Base-by-base conservation (phyloP, 2,797 vertebrate species). In the Glossophaga mutica region DNA sequence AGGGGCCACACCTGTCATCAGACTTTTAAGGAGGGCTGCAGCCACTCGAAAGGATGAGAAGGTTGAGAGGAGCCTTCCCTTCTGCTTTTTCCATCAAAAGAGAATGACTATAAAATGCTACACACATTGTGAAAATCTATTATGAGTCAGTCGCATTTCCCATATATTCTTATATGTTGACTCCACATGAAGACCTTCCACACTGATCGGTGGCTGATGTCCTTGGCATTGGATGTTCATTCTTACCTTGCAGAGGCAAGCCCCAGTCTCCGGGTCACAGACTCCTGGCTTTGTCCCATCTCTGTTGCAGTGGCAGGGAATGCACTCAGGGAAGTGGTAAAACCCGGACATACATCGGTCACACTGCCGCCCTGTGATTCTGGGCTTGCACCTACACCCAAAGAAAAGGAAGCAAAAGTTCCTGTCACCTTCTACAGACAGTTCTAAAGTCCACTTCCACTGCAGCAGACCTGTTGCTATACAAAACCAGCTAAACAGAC, bases 211-310 rank as follows among this genome's bases (percentile, higher is more conserved):
- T 1, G 42, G 24, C 46, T 42, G 37, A 55, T 0, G 0, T 18
- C 37, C 26, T 34, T 9, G 21, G 39, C 4, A 9, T 9, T 16
- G 32, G 15, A 59, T 4, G 15, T 89, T 90, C 78, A 24, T 37
- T 95, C 98, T 98, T 97, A 99, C 99, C 99, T 99, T 99, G 98
- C 99, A 99, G 96, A 99, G 98, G 97, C 99, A 99, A 96, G 93
- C 97, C 77, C 99, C 99, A 0, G 99, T 99, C 84, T 98, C 97
- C 0, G 98, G 98, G 98, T 99, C 97, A 16, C 99, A 99, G 96
- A 99, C 97, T 1, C 97, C 97, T 0, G 98, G 87, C 29, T 98
- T 97, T 52, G 99, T 99, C 48, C 99, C 99, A 4, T 96, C 98
- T 76, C 90, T 96, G 94, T 99, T 98, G 94, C 99, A 99, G 86